Percentiles rank a stretch among this genome's conserved stretches.
Evolutionary conservation across 2,113 vertebrate genomes (phyloP).

Genomic region (Tychaedon coryphoeus): DNA sequence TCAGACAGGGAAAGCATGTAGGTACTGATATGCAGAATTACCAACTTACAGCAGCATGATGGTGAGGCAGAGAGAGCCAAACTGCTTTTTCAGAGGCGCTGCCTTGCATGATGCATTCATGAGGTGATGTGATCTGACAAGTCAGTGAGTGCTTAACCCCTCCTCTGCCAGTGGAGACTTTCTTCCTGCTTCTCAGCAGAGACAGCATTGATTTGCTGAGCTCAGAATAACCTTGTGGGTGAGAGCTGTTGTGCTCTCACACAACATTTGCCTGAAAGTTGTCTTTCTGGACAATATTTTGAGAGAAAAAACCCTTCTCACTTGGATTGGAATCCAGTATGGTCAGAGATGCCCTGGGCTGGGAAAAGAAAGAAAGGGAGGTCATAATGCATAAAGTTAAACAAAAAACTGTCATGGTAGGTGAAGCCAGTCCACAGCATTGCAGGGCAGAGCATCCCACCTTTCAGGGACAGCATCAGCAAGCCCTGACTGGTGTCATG

Average conservation of each 20-base stretch:
- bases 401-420: background rate
- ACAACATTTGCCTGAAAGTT: background rate
- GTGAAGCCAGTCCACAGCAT: background rate
- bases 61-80: background rate
- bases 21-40: background rate
- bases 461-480: background rate
- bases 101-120: background rate
- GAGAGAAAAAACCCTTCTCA: background rate
- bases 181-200: background rate
- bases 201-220: slow-evolving; percentile 1
- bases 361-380: background rate
- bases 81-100: background rate
- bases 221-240: background rate
- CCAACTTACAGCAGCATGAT: background rate
- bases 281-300: background rate
- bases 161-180: background rate
- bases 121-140: slow-evolving; percentile 18
- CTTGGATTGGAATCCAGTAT: background rate
- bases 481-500: background rate
- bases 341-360: background rate
- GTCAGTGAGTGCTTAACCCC: background rate
- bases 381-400: background rate
- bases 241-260: background rate
- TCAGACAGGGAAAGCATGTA: background rate
- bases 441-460: background rate